Evolutionary conservation across 2,797 vertebrate genomes (phyloP), one percentile per base, ranked within the genome.

Genomic region (Heterohyrax brucei): DNA sequence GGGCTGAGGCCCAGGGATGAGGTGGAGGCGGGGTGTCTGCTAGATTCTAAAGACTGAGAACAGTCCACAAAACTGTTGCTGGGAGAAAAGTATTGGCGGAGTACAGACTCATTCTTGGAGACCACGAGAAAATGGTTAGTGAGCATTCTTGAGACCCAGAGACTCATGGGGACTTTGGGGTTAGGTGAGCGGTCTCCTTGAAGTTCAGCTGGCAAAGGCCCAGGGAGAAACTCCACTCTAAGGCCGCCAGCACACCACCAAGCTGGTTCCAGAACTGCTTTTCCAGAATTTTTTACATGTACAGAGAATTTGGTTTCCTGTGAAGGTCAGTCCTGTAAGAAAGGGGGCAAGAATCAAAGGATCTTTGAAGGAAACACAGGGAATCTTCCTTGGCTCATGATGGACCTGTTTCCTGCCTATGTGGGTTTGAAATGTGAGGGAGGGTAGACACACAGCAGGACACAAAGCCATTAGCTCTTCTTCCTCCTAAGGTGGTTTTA

Each of bases 351-450:
- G 93, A 97, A 87, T 97, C 96, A 98, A 97, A 98, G 61, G 79
- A 62, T 7, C 61, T 97, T 87, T 85, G 94, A 97, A 98, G 96
- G 95, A 97, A 98, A 95, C 96, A 76, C 59, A 95, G 75, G 86
- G 93, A 64, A 93, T 95, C 97, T 92, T 96, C 76, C 26, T 66
- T 66, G 80, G 61, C 73, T 75, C 64, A 19, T 13, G 88, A 9
- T 83, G 12, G 19, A 62, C 59, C 72, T 76, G 75, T 91, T 98
- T 98, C 97, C 97, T 98, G 93, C 53, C 79, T 79, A 0, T 87
- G n/a, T 61, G 94, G 94, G 88, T 91, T 76, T 93, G 73, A 94
- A 73, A 59, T 95, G 78, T 94, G 68, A 8, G 14, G 89, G 62
- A 79, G 39, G 39, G 77, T 33, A 48, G 86, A 33, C 21, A 66